A percentile compares a stretch with the other conserved stretches of the same genome.
These are phyloP conservation scores for Sphaeramia orbicularis DNA, from an alignment of 2,797 vertebrate genomes.

Conservation along the genomic window DNA sequence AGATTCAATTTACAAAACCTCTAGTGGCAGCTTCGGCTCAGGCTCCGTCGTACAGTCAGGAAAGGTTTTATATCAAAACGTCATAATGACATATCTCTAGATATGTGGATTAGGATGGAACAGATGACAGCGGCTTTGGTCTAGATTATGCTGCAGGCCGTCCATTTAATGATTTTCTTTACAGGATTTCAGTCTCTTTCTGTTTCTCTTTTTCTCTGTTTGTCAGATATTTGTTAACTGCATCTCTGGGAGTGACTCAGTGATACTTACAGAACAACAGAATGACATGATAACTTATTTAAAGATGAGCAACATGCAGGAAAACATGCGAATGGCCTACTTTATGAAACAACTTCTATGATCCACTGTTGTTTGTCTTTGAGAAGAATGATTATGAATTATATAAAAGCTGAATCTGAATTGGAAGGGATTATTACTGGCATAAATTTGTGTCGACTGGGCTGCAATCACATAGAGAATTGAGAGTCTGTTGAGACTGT, in stretches of 20 bases:
- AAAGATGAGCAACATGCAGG: neutral
- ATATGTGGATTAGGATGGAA: constrained; percentile 70
- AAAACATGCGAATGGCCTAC: no score
- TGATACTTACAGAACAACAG: neutral
- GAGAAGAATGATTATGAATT: no score
- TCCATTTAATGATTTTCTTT: constrained; percentile 74
- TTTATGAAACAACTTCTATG: no score
- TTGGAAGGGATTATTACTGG: no score
- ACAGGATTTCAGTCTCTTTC: constrained; percentile 41
- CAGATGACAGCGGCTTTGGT: constrained; percentile 72
- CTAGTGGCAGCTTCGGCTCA: neutral
- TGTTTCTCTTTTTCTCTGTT: constrained; percentile 10
- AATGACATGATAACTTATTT: neutral
- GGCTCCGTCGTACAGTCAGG: neutral
- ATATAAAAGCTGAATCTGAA: no score
- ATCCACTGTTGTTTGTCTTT: no score
- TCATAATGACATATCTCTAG: constrained; percentile 65
- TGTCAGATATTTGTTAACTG: constrained; percentile 7
- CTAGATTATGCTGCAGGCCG: constrained; percentile 60
- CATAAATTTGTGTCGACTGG: no score
- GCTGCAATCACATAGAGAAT: no score
- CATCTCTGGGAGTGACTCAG: neutral
- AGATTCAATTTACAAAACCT: constrained; percentile 9
- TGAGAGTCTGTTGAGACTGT: no score
- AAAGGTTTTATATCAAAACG: constrained; percentile 55